Base-by-base conservation (phyloP, 1,140 invertebrate species). In the Scaptomyza graminum region DNA sequence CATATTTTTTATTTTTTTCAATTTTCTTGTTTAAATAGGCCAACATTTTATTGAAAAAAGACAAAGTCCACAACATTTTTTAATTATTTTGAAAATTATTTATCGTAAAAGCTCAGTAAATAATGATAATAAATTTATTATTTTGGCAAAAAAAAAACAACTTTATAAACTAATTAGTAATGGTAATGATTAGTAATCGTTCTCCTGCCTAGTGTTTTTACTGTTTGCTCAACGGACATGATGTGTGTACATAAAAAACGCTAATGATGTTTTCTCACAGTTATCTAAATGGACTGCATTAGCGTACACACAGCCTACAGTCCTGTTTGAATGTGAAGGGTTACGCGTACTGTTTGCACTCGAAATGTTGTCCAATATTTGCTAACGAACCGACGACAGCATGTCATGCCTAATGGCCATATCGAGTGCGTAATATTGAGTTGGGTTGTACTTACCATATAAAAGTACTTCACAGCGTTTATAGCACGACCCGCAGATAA, bases 341-440 rank as follows among this genome's bases (percentile, higher is more conserved):
- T 68, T 68, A 51, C 44, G 44, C 44, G 34, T 51, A 31, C 11
- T 79, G 83, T 82, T 87, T 79, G 51, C 64, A 65, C 55, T 63
- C 46, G 22, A 88, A 85, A 77, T 65, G 76, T 64, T 74, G 57
- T 65, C 81, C 67, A 85, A 88, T 82, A 87, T 87, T 82, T 82
- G 79, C 31, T 16, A 11, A 31, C 13, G 62, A 43, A 73, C 41
- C 37, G 72, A 79, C 60, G 77, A 85, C 82, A 75, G 78, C 78
- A 69, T 82, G 79, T 88, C 78, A 60, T 71, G 76, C 83, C 75
- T 82, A 88, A 87, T 83, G 66, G 72, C 75, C 83, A 59, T 74
- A 85, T 76, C 66, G 67, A 84, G 79, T 79, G 59, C 54, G 50
- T 31, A 47, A 79, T 66, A 72, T 71, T 83, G 76, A 84, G 62